Percentiles rank a stretch among this genome's conserved stretches.
These are phyloP conservation scores for Nasonovia ribisnigri DNA, from an alignment of 2,888 invertebrate species.

Conservation along the genomic window DNA sequence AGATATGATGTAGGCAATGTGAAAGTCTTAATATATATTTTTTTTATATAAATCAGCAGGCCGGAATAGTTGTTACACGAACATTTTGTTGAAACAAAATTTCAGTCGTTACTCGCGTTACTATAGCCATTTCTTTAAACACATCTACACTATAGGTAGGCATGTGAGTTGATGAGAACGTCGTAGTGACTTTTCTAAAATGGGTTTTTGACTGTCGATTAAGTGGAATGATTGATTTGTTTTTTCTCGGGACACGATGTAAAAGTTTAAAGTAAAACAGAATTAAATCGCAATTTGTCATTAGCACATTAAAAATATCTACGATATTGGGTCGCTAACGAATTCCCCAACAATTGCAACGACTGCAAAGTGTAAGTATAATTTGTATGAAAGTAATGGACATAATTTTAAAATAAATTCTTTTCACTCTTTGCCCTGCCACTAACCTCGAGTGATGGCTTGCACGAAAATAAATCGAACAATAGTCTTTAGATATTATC, in stretches of 20 bases:
- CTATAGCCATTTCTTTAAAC: not conserved
- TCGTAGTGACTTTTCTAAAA: not conserved
- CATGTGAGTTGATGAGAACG: not conserved
- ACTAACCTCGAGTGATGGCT: not conserved
- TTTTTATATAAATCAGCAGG: not conserved
- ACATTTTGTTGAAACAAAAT: conserved; percentile 19
- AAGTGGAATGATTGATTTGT: conserved; percentile 19
- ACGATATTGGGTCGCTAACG: not conserved
- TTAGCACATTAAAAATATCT: not conserved
- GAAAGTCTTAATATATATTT: not conserved
- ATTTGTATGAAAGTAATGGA: not conserved
- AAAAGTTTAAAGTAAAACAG: not conserved
- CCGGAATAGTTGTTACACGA: not conserved
- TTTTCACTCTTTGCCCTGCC: not conserved
- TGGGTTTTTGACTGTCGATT: conserved; percentile 1
- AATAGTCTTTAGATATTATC: not conserved
- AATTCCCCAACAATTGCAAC: not conserved
- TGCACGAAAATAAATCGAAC: not conserved
- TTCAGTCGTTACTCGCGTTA: not conserved
- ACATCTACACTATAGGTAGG: not conserved
- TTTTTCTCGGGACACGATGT: not conserved
- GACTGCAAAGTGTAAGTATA: not conserved
- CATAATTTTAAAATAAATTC: not conserved
- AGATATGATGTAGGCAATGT: not conserved
- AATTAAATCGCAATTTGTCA: not conserved